A percentile compares a stretch with the other conserved stretches of the same genome.
Conservation (phyloP, 2,888 invertebrate genomes). For the Hemithea aestivaria region DNA sequence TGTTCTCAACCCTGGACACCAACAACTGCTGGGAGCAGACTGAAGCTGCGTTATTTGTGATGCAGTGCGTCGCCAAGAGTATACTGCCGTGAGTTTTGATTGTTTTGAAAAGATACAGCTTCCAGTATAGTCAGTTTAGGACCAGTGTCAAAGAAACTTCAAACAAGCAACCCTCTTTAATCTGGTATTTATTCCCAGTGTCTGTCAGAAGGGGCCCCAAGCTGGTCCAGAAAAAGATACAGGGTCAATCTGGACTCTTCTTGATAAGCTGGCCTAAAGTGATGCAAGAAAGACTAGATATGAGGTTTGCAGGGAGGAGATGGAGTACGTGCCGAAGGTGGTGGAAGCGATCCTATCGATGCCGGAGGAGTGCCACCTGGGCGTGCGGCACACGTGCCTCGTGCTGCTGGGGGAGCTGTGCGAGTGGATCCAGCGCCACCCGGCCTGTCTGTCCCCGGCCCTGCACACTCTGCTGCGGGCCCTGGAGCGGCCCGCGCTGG, state of each 20-base stretch:
- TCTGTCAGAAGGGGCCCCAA: too few relatives aligned
- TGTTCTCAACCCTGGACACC: slow-evolving; percentile 88
- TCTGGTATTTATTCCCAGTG: too few relatives aligned
- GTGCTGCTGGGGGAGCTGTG: slow-evolving; percentile 92
- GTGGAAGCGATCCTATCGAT: slow-evolving; percentile 93
- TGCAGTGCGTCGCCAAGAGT: slow-evolving; percentile 97
- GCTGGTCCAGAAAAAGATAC: too few relatives aligned
- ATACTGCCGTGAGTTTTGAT: slow-evolving; percentile 90
- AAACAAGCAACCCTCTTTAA: too few relatives aligned
- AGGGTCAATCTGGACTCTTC: too few relatives aligned
- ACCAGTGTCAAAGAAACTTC: too few relatives aligned
- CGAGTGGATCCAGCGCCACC: slow-evolving; percentile 96
- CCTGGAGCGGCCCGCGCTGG: slow-evolving; percentile 84
- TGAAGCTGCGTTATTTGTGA: slow-evolving; percentile 96
- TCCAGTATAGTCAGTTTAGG: too few relatives aligned
- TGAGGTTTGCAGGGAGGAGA: slow-evolving; percentile 90
- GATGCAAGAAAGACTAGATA: too few relatives aligned
- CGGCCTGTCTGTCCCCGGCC: slow-evolving; percentile 88
- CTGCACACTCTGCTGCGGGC: slow-evolving; percentile 84
- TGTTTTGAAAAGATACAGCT: too few relatives aligned
- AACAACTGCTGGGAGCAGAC: slow-evolving; percentile 93
- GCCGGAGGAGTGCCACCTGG: slow-evolving; percentile 88
- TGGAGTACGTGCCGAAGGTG: slow-evolving; percentile 94
- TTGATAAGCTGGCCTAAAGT: too few relatives aligned
- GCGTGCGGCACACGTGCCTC: slow-evolving; percentile 93